Evolutionary conservation across 2,113 vertebrate species (phyloP), one percentile per base, ranked within the genome.

Genomic region (Beaufortia kweichowensis): DNA sequence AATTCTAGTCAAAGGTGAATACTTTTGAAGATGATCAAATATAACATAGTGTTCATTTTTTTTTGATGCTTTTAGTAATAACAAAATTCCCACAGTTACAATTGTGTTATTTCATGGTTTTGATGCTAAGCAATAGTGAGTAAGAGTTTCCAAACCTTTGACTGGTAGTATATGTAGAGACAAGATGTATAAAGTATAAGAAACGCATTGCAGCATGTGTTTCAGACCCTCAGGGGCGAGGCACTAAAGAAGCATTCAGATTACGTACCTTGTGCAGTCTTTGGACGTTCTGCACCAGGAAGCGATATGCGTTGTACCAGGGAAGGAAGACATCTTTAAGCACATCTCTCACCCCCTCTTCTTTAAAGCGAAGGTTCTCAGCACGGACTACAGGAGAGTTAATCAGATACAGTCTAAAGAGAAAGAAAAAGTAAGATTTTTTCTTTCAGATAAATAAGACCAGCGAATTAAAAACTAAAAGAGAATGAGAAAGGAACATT

Each of bases 261-360:
- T 53, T 50, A 46, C 11, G 14, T 83, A 98, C 97, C 95, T 96
- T 96, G 43, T 96, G 91, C 29, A 98, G 89, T 78, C 95, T 87
- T 57, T 95, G 91, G 3, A 98, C 83, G 0, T 98, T 99, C 90
- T 99, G 97, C 79, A 96, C 89, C 66, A 99, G 91, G 84, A 99
- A 98, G 85, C 97, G 96, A 75, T 98, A 99, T 0, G 97, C 97
- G 0, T 99, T 99, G 85, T 98, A 99, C 97, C 97, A 99, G 0
- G 97, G 97, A 80, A 99, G 85, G 84, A 99, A 95, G n/a, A 99
- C 97, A 21, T 99, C 97, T 86, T 99, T 99, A 74, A 99, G 85
- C 69, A 99, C 88, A 1, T 98, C 97, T 24, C 95, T 91, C 12
- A 99, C 97, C 0, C 97, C 97, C 0, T 99, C 97, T 83, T 99